Percentiles rank a stretch among this genome's conserved stretches.
Conservation (phyloP, 2,113 vertebrate genomes). For the Accipiter virgatus region DNA sequence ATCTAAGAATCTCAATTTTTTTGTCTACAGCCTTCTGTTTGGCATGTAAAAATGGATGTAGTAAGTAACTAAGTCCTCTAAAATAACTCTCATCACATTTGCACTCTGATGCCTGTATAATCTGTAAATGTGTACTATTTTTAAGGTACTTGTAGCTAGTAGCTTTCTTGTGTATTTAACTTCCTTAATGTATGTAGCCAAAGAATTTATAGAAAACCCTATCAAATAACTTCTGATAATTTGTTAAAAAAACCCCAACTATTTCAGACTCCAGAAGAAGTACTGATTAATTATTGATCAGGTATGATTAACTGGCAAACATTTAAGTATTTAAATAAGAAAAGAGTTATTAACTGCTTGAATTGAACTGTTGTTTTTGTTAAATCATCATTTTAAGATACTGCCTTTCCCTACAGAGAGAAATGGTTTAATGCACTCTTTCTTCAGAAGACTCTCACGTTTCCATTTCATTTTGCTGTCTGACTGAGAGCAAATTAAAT, state of each 20-base stretch:
- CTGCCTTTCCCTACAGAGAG: background rate
- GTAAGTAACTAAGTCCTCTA: slow-evolving; percentile 30
- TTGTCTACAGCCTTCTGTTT: slow-evolving; percentile 25
- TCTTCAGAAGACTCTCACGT: background rate
- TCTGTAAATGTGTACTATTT: slow-evolving; percentile 59
- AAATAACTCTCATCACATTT: slow-evolving; percentile 16
- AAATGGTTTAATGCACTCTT: background rate
- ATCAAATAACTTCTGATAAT: background rate
- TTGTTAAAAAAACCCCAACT: background rate
- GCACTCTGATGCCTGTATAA: slow-evolving; percentile 44
- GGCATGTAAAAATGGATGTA: slow-evolving; percentile 22
- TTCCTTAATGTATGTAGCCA: slow-evolving; percentile 53
- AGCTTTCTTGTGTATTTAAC: slow-evolving; percentile 43
- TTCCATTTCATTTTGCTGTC: slow-evolving; percentile 3
- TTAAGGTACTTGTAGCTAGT: slow-evolving; percentile 27
- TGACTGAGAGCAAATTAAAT: background rate
- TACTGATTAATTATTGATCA: background rate
- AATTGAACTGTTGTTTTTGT: background rate
- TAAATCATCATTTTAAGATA: background rate
- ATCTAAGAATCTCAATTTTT: slow-evolving; percentile 4
- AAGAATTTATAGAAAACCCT: slow-evolving; percentile 61
- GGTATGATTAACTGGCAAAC: background rate
- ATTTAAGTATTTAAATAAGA: background rate
- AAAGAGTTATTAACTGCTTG: background rate
- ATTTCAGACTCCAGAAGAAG: slow-evolving; percentile 7